Conservation (phyloP, 2,113 vertebrate genomes). For the Tyto alba region DNA sequence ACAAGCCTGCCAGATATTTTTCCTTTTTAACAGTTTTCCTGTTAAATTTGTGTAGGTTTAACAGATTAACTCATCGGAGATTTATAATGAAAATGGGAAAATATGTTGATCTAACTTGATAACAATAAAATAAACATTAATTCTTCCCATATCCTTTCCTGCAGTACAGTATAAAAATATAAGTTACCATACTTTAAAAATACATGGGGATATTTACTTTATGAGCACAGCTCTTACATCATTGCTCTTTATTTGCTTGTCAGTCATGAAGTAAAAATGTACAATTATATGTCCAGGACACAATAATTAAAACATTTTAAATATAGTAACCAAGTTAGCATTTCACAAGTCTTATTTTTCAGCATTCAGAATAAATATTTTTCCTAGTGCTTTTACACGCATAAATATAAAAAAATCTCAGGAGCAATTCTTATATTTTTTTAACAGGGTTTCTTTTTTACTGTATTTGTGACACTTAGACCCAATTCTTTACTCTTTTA, state of each 20-base stretch:
- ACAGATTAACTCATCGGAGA: background rate
- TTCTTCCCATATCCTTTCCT: background rate
- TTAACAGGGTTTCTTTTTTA: slow-evolving; percentile 13
- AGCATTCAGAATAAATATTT: background rate
- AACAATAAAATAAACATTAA: background rate
- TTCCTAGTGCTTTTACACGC: background rate
- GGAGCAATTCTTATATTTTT: background rate
- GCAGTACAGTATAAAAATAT: background rate
- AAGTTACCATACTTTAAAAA: slow-evolving; percentile 31
- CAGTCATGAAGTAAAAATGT: background rate
- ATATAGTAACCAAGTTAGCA: background rate
- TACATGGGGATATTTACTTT: slow-evolving; percentile 1
- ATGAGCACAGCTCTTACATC: background rate
- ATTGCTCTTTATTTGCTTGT: slow-evolving; percentile 23
- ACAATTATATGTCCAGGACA: background rate
- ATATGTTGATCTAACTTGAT: background rate
- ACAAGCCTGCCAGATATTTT: background rate
- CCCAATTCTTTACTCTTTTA: background rate
- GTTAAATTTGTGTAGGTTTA: background rate
- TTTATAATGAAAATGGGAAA: background rate
- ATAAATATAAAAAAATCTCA: background rate
- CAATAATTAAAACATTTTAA: background rate
- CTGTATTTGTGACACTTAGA: background rate
- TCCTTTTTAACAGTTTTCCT: background rate
- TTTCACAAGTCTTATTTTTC: background rate